Evolutionary conservation across 1,140 invertebrate genomes (phyloP).

Genomic region (Trichogramma pretiosum): DNA sequence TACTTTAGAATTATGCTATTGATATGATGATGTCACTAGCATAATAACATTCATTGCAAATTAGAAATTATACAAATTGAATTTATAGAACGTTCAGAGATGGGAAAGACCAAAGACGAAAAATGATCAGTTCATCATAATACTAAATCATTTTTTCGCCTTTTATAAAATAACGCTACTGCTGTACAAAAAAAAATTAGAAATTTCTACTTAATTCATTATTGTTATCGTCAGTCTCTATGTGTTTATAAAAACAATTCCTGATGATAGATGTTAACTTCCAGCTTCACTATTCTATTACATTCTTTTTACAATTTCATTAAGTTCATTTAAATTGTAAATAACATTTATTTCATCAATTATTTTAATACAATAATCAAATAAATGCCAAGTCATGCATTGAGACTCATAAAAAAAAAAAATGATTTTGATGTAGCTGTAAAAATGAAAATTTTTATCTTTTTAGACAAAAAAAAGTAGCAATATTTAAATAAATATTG

Average conservation of each 20-base stretch:
- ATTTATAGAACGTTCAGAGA: constrained; percentile 11
- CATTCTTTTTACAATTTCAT: constrained; percentile 15
- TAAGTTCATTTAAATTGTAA: constrained; percentile 17
- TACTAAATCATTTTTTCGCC: constrained; percentile 12
- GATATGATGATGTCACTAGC: constrained; percentile 14
- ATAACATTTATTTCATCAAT: constrained; percentile 20
- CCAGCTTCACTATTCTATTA: constrained; percentile 16
- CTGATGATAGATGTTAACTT: constrained; percentile 16
- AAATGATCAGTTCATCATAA: constrained; percentile 4
- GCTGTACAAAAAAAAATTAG: constrained; percentile 16
- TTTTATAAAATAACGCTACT: constrained; percentile 11
- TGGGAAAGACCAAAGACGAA: constrained; percentile 9
- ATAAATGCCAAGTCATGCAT: too few relatives aligned
- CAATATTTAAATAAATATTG: too few relatives aligned
- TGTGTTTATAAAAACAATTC: constrained; percentile 17
- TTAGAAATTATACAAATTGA: too few relatives aligned
- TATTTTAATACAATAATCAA: too few relatives aligned
- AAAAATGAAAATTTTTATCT: too few relatives aligned
- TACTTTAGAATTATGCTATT: constrained; percentile 49
- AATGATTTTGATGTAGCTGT: too few relatives aligned
- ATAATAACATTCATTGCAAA: too few relatives aligned
- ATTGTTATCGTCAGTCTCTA: constrained; percentile 19
- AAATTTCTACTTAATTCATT: constrained; percentile 16
- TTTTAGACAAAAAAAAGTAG: too few relatives aligned
- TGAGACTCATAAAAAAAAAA: too few relatives aligned